These are phyloP conservation scores for Corapipo altera DNA, from an alignment of 2,113 vertebrate species.

Conservation along the genomic window DNA sequence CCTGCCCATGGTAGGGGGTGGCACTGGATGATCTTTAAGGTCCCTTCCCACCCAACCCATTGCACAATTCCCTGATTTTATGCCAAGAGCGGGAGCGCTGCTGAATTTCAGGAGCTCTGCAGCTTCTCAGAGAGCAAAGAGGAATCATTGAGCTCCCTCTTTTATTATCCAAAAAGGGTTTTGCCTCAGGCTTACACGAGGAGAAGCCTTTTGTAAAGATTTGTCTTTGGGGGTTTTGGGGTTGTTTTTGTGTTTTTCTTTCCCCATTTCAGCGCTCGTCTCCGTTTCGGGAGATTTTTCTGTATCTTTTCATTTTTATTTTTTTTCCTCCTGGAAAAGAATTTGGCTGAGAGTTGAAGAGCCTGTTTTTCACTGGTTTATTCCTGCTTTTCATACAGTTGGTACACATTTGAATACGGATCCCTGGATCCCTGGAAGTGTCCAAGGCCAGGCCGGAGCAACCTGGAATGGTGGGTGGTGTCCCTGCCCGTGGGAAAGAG, in stretches of 20 bases:
- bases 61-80: too few species aligned
- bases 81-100: neutral
- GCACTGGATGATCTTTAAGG: neutral
- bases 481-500: too few species aligned
- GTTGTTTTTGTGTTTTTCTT: too few species aligned
- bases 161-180: neutral
- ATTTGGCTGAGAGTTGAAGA: too few species aligned
- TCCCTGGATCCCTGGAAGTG: neutral
- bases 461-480: too few species aligned
- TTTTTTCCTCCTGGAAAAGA: too few species aligned
- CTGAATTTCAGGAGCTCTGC: neutral
- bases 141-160: neutral
- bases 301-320: neutral
- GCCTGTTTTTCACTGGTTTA: neutral
- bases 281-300: neutral
- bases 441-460: too few species aligned
- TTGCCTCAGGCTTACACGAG: neutral
- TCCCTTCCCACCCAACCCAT: neutral
- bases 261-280: too few species aligned
- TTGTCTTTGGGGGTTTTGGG: neutral
- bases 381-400: neutral
- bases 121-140: neutral
- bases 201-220: neutral
- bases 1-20: neutral
- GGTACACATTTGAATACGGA: rapidly evolving